Percentiles rank a stretch among this genome's conserved stretches.
These are phyloP conservation scores for Anorthoa munda DNA, from an alignment of 2,888 invertebrate genomes.

Conservation along the genomic window DNA sequence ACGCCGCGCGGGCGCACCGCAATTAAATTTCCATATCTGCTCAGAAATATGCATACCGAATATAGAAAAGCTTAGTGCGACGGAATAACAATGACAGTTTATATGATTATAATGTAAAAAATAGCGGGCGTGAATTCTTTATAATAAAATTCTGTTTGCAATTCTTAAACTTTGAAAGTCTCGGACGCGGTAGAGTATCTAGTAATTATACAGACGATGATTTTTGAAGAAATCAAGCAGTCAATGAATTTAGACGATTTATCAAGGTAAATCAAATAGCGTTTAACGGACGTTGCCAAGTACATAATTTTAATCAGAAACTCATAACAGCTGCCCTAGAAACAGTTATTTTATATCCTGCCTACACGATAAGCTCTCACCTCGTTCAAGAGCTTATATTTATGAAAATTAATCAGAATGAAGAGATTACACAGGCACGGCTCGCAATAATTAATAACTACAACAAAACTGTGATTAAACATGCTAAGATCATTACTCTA, in stretches of 20 bases:
- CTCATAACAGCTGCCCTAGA: constrained; percentile 35
- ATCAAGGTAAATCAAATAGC: neutral
- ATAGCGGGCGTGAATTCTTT: constrained; percentile 14
- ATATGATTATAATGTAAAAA: constrained; percentile 48
- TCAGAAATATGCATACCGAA: constrained; percentile 67
- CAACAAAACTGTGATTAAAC: constrained; percentile 56
- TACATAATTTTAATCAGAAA: constrained; percentile 36
- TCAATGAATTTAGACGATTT: neutral
- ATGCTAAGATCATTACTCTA: constrained; percentile 37
- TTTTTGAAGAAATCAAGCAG: neutral
- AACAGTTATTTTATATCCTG: constrained; percentile 60
- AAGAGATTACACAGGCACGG: constrained; percentile 51
- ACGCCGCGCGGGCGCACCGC: constrained; percentile 66
- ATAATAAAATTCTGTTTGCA: constrained; percentile 5
- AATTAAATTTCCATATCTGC: constrained; percentile 78
- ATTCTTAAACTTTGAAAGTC: neutral
- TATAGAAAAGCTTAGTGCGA: constrained; percentile 64
- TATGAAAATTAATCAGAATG: constrained; percentile 61
- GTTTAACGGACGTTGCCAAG: constrained; percentile 6
- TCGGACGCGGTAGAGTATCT: neutral
- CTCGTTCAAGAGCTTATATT: constrained; percentile 44
- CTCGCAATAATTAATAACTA: constrained; percentile 50
- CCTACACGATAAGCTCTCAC: constrained; percentile 54
- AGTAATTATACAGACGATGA: neutral
- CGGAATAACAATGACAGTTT: constrained; percentile 57